Conservation (phyloP, 2,797 vertebrate species). For the Taenioides sp. region DNA sequence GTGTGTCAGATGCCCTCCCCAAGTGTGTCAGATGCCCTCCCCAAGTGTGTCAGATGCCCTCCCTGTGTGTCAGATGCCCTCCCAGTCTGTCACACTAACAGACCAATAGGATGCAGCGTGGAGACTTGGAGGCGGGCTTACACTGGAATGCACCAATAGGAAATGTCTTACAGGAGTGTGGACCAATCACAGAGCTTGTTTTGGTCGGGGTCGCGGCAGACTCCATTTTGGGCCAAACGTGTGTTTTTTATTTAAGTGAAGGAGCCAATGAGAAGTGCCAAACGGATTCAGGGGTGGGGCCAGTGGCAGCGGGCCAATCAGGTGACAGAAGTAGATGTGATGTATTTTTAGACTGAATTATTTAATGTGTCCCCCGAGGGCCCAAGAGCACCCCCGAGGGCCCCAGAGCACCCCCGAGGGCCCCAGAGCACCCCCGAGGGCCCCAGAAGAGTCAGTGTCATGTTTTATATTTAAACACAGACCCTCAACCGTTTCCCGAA, state of each 20-base stretch:
- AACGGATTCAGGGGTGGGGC: neutral
- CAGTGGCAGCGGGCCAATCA: neutral
- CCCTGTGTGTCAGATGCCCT: too few relatives aligned
- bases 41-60: too few relatives aligned
- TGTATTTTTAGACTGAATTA: constrained; percentile 1
- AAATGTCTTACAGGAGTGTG: neutral
- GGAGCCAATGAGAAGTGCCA: constrained; percentile 10
- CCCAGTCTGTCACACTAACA: neutral
- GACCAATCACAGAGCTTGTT: neutral
- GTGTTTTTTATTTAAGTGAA: neutral
- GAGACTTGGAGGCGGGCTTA: neutral
- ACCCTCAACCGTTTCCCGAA: too few relatives aligned
- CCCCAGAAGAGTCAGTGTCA: too few relatives aligned
- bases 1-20: too few relatives aligned
- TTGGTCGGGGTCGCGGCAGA: too few relatives aligned
- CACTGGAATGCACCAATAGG: neutral
- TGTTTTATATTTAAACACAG: too few relatives aligned
- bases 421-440: too few relatives aligned
- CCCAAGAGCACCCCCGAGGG: neutral
- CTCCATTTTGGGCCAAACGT: neutral
- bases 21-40: too few relatives aligned
- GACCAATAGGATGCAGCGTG: neutral
- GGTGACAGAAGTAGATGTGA: neutral
- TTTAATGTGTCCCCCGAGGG: neutral
- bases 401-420: neutral